phyloP scores from a whole-genome alignment of 1,140 invertebrate species.

The Drosophila cardini region DNA sequence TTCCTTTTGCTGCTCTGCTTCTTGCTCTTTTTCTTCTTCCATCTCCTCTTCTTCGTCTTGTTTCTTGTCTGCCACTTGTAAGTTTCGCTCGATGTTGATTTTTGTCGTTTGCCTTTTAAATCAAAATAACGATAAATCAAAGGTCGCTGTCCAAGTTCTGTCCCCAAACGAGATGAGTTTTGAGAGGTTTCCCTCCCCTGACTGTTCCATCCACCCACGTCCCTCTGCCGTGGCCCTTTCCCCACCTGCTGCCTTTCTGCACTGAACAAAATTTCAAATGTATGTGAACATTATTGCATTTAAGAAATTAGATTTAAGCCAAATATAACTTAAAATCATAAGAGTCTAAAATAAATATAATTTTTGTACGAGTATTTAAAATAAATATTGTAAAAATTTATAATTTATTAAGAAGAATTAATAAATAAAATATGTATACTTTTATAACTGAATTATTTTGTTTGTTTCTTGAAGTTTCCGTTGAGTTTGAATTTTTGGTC shows the following conservation, averaged over 20 bases:
- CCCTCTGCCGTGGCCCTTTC: constrained; percentile 3
- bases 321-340: too few species aligned
- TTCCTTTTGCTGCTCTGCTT: constrained; percentile 38
- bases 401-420: too few species aligned
- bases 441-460: too few species aligned
- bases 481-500: too few species aligned
- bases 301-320: too few species aligned
- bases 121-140: constrained; percentile 82
- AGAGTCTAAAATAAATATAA: too few species aligned
- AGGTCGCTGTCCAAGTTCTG: constrained; percentile 54
- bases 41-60: not conserved
- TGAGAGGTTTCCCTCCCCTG: constrained; percentile 19
- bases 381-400: too few species aligned
- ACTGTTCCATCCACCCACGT: not conserved
- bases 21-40: constrained; percentile 13
- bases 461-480: too few species aligned
- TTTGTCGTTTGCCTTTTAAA: constrained; percentile 82
- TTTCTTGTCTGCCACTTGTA: not conserved
- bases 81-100: constrained; percentile 60
- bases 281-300: too few species aligned
- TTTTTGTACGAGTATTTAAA: too few species aligned
- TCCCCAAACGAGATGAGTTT: constrained; percentile 42
- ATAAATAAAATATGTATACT: too few species aligned
- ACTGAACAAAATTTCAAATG: too few species aligned
- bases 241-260: not conserved